Conservation (phyloP, 2,888 invertebrate species). For the Glyphotaelius pellucidus region DNA sequence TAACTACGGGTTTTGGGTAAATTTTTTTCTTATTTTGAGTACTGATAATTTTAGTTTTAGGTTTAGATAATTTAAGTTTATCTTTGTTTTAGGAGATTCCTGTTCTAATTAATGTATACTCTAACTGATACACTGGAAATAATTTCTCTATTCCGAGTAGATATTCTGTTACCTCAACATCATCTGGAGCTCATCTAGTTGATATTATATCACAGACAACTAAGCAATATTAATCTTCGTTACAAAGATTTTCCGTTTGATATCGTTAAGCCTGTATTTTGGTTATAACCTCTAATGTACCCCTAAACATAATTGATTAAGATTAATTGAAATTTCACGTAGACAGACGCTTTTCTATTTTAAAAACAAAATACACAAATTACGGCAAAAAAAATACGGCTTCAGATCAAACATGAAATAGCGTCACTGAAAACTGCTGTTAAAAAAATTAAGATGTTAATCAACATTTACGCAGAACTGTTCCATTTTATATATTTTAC, state of each 20-base stretch:
- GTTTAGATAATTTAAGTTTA: too few relatives aligned
- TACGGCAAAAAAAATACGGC: not conserved
- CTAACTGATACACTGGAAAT: too few relatives aligned
- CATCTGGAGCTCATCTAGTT: not conserved
- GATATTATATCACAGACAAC: not conserved
- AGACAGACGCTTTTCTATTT: not conserved
- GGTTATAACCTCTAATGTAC: conserved; percentile 27
- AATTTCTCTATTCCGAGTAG: too few relatives aligned
- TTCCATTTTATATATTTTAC: too few relatives aligned
- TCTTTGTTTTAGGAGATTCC: too few relatives aligned
- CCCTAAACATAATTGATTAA: conserved; percentile 19
- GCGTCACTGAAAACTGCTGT: not conserved
- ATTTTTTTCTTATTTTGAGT: too few relatives aligned
- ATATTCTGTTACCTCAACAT: not conserved
- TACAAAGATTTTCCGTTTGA: conserved; percentile 30
- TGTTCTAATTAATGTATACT: too few relatives aligned
- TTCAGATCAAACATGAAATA: not conserved
- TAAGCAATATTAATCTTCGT: conserved; percentile 32
- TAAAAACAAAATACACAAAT: not conserved
- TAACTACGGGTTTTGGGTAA: too few relatives aligned
- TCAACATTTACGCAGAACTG: not conserved
- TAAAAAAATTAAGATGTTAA: not conserved
- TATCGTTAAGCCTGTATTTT: conserved; percentile 30
- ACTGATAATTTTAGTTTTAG: too few relatives aligned
- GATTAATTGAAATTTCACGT: conserved; percentile 22